phyloP scores from a whole-genome alignment of 37 sponge, comb jelly and placozoan genomes.

The Haliclona indistincta region DNA sequence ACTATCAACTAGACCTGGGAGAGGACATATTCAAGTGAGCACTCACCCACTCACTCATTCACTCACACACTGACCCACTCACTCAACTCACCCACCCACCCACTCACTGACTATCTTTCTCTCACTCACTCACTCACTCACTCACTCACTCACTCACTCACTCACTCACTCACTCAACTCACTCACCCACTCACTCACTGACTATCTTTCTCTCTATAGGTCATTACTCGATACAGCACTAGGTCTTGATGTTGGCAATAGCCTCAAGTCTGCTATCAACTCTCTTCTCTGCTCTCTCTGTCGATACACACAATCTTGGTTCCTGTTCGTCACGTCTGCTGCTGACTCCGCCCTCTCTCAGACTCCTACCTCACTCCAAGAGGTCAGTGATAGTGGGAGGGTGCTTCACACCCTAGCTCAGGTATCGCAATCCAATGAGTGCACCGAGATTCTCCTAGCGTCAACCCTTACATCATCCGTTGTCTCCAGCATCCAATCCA shows the following conservation, averaged over 20 bases:
- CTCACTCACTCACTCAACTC: too few relatives aligned
- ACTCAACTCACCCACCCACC: not conserved
- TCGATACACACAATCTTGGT: constrained; percentile 1
- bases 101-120: too few relatives aligned
- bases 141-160: too few relatives aligned
- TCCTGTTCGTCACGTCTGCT: constrained; percentile 15
- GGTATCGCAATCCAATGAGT: constrained; percentile 25
- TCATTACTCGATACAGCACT: constrained; percentile 45
- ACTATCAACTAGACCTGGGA: not conserved
- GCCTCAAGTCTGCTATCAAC: constrained; percentile 31
- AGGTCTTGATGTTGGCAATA: constrained; percentile 11
- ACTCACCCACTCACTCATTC: not conserved
- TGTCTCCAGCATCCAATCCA: not conserved
- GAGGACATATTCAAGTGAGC: constrained; percentile 26
- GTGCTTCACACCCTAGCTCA: constrained; percentile 56
- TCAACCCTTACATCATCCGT: constrained; percentile 13
- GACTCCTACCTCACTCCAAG: not conserved
- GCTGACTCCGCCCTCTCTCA: not conserved
- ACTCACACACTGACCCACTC: not conserved
- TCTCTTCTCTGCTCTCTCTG: constrained; percentile 67
- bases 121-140: too few relatives aligned
- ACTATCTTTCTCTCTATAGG: constrained; percentile 20
- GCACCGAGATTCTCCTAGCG: constrained; percentile 24
- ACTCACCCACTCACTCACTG: too few relatives aligned
- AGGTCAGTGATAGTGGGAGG: not conserved